Base-by-base conservation (phyloP, 2,797 vertebrate species). In the Spondyliosoma cantharus region DNA sequence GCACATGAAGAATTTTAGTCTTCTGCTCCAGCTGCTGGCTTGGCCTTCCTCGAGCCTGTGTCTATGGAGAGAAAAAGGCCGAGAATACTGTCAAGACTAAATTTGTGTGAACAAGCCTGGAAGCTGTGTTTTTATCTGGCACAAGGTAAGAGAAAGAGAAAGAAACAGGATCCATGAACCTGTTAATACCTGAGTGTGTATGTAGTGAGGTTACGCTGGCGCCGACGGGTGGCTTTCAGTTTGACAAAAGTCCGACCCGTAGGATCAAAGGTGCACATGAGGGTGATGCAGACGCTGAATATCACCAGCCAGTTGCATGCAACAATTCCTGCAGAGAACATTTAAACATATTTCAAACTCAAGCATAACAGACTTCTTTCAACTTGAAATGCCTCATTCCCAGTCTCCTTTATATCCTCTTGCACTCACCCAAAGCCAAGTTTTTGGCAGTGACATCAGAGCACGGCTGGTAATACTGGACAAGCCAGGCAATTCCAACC, bases 271-370 rank as follows among this genome's bases (percentile, higher is more conserved):
- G 98, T 98, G 3, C 98, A 99, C 87, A 97, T 96, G 76, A 98
- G 97, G 0, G 98, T 99, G 91, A 99, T 97, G 91, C 97, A 99
- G 78, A 99, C 96, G 0, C 98, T 99, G 87, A 99, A 95, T 92
- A 99, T 99, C 85, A 99, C 98, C 12, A 99, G 96, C 98, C 98
- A 99, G 93, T 99, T 99, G 93, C 98, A 99, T 57, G 96, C 97
- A 63, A 99, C 98, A 80, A 99, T 99, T 71, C 98, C 98, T 89
- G 86, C 32, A 74, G 54, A 83, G 25, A 74, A 77, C 4, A 78
- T 71, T 2, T 59, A 78, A 71, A 71, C 1, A 59, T 54, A 4
- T 66, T 22, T 84, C 56, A 67, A 22, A 70, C 50, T 56, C 5
- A 43, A 72, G 19, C 48, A 45, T 13, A 49, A 56, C 37, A 86